Evolutionary conservation across 2,797 vertebrate genomes (phyloP), one percentile per base, ranked within the genome.

Genomic region (Eutrigla gurnardus): DNA sequence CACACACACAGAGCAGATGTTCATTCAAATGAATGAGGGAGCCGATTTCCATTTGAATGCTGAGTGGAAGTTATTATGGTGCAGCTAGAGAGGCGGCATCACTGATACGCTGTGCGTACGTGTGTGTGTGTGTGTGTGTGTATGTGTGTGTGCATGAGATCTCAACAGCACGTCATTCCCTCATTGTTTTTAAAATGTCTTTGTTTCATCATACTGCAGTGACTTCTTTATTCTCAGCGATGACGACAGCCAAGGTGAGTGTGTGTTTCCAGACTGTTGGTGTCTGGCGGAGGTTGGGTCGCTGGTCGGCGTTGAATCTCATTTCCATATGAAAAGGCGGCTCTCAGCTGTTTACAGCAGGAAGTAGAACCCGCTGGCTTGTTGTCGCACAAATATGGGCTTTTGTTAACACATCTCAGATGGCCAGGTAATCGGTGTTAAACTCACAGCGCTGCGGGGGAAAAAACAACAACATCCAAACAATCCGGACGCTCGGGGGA

Each of bases 41-140:
- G 72, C 71, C 82, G 78, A 89, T 92, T 90, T 91, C 86, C 89
- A 91, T 92, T 75, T 91, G 84, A 90, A 91, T 86, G 77, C 78
- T 58, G 85, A 89, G 80, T 88, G 82, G 82, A 84, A 84, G 88
- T 85, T 85, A 83, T 85, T 88, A 85, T 68, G 63, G 46, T 68
- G 77, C 76, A 33, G 75, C 79, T 64, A 52, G 50, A 78, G 76
- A 67, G 54, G 40, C 49, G 14, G 46, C 59, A 50, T 76, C 60
- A 66, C 70, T 81, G 78, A 86, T 64, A 60, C 39, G 6, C 17
- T 57, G 60, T 70, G 49, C 54, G 62, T 61, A 37, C 61, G 42
- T 70, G 66, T 75, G 65, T 75, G 45, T 65, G 47, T 71, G 64
- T 47, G 58, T 65, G 80, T 71, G 36, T 47, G 43, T 54, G 59